phyloP scores from a whole-genome alignment of 1,140 invertebrate genomes.

The Triops longicaudatus region DNA sequence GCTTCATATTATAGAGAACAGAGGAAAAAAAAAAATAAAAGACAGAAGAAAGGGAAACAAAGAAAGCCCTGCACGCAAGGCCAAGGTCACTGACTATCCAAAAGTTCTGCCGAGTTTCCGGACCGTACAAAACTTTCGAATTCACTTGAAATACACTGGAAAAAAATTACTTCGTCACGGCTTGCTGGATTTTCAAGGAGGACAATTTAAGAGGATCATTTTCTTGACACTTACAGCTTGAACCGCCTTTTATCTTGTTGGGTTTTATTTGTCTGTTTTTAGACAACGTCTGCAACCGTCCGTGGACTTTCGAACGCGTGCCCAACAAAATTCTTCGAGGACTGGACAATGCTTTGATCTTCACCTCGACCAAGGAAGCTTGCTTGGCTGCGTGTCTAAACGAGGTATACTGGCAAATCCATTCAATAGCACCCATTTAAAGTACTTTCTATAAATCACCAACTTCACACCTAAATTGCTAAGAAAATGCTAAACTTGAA shows the following conservation, averaged over 20 bases:
- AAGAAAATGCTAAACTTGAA: no score
- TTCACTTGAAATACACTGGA: no score
- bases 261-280: background rate
- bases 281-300: conserved; percentile 82
- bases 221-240: background rate
- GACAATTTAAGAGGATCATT: background rate
- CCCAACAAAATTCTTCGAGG: conserved; percentile 84
- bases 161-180: no score
- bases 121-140: no score
- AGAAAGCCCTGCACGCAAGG: background rate
- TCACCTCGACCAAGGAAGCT: conserved; percentile 86
- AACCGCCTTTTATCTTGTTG: background rate
- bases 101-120: no score
- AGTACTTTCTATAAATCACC: no score
- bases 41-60: background rate
- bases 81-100: background rate
- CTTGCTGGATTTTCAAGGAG: background rate
- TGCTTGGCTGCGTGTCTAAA: conserved; percentile 85
- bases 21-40: background rate
- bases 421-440: no score
- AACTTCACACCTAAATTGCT: no score
- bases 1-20: background rate
- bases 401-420: conserved; percentile 50
- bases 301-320: conserved; percentile 86
- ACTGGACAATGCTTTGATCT: conserved; percentile 81